A percentile compares a stretch with the other conserved stretches of the same genome.
Conservation (phyloP, 1,140 invertebrate genomes). For the Pantala flavescens region DNA sequence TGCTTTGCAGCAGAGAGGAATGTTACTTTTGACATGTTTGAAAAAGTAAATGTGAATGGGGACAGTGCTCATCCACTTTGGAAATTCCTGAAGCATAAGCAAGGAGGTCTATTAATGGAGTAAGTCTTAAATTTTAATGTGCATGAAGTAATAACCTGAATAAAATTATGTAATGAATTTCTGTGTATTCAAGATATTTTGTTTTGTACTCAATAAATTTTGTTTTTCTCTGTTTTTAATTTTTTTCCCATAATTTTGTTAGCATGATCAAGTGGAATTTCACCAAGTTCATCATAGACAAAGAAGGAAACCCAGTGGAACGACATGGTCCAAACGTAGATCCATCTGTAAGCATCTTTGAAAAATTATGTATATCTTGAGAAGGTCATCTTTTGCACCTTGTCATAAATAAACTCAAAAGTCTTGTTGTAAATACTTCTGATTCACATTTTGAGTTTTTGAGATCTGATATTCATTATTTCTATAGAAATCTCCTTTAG, state of each 20-base stretch:
- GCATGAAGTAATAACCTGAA: not conserved
- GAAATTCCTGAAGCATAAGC: slow-evolving; percentile 74
- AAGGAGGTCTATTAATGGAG: slow-evolving; percentile 59
- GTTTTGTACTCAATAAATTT: not conserved
- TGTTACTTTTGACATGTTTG: slow-evolving; percentile 68
- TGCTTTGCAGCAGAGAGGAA: slow-evolving; percentile 57
- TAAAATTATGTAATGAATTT: too few relatives aligned
- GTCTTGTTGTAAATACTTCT: not conserved
- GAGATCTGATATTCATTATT: not conserved
- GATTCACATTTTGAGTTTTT: not conserved
- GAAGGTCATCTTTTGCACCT: too few relatives aligned
- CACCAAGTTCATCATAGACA: slow-evolving; percentile 87
- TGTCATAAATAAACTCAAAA: not conserved
- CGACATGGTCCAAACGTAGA: slow-evolving; percentile 66
- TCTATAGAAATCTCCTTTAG: too few relatives aligned
- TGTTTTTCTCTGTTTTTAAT: not conserved
- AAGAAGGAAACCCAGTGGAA: slow-evolving; percentile 71
- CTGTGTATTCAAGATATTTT: too few relatives aligned
- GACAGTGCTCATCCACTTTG: slow-evolving; percentile 74
- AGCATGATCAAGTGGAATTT: slow-evolving; percentile 94
- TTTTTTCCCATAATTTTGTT: slow-evolving; percentile 25
- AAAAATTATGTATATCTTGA: too few relatives aligned
- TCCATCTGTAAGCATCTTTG: slow-evolving; percentile 44
- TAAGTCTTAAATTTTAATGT: slow-evolving; percentile 23
- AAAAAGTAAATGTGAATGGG: slow-evolving; percentile 82